Percentiles rank a stretch among this genome's conserved stretches.
Evolutionary conservation across 2,113 vertebrate genomes (phyloP).

Genomic region (Dromiciops gliroides): DNA sequence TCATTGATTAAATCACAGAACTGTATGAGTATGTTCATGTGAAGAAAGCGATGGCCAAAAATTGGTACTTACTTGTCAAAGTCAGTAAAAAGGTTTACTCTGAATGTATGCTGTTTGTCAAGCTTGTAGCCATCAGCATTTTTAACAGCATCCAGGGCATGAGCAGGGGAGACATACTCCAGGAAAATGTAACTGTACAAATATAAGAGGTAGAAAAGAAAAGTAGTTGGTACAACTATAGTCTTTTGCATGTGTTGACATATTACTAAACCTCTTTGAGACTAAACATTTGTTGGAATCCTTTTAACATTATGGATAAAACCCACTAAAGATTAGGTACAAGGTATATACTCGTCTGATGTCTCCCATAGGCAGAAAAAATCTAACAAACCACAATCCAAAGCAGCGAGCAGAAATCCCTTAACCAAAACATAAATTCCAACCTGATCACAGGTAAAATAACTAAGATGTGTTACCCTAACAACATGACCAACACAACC

Average conservation of each 20-base stretch:
- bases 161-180: slow-evolving; percentile 93
- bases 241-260: accelerated
- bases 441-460: neutral
- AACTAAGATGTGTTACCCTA: neutral
- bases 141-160: slow-evolving; percentile 95
- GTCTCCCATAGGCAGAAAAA: neutral
- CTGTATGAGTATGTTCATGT: neutral
- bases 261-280: too few relatives aligned
- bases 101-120: slow-evolving; percentile 98
- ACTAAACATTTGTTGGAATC: accelerated
- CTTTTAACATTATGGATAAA: accelerated
- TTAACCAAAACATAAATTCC: neutral
- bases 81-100: slow-evolving; percentile 98
- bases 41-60: neutral
- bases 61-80: slow-evolving; percentile 94
- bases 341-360: accelerated
- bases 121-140: slow-evolving; percentile 98
- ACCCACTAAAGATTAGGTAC: too few relatives aligned
- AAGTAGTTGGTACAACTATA: accelerated
- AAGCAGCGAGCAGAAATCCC: neutral
- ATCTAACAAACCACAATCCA: accelerated
- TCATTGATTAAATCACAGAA: neutral
- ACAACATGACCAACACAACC: neutral
- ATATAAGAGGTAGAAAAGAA: accelerated
- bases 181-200: slow-evolving; percentile 94